Evolutionary conservation across 2,113 vertebrate genomes (phyloP), one percentile per base, ranked within the genome.

Genomic region (Xenopus borealis): DNA sequence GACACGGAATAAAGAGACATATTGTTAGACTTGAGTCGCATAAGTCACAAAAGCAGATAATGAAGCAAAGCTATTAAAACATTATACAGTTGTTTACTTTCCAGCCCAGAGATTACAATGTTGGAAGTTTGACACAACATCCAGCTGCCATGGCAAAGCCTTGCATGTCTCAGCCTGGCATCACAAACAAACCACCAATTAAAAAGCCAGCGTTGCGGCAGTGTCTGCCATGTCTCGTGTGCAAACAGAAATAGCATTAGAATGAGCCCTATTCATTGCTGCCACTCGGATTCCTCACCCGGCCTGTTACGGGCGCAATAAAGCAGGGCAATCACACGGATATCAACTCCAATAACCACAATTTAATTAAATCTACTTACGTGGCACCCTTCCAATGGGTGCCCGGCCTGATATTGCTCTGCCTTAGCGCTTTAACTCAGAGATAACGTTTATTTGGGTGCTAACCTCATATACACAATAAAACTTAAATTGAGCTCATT

Each of bases 321-420:
- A 76, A 69, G 46, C 63, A 64, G 10, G 17, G 3, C 63, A 45
- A 45, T 66, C 1, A 66, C 8, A 46, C 2, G n/a, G n/a, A 46
- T 18, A 66, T 33, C n/a, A 66, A 7, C 63, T 66, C n/a, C 10
- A 16, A 44, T 45, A 45, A n/a, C 9, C 11, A 46, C 14, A 27
- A 47, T 76, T 76, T 76, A 76, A 76, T 76, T 62, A 76, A 69
- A 76, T 44, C 13, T 20, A 0, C 13, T 18, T 4, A 50, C 1
- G 47, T 50, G 47, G 12, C 11, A 50, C 10, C 11, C 14, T 50
- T 12, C 47, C 47, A 50, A 16, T 13, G 23, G 23, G 7, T 12
- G 12, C 45, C 12, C 7, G 12, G 12, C 46, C 46, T 47, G 9
- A 10, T 47, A 47, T 47, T 47, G 14, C 47, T 13, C 47, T 50